phyloP scores from a whole-genome alignment of 1,140 invertebrate species.

The Trachymyrmex cornetzi region DNA sequence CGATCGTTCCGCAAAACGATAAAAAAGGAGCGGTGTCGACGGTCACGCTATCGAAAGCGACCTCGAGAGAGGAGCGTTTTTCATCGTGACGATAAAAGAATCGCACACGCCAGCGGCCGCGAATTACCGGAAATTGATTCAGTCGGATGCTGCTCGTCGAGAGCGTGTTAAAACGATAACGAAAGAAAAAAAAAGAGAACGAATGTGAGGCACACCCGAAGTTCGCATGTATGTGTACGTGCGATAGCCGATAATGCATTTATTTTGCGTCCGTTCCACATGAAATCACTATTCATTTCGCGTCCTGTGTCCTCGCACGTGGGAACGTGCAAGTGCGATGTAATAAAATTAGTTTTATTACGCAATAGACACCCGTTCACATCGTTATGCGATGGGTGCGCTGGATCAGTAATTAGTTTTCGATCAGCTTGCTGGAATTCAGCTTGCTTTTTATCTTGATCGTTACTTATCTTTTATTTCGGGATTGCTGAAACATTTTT shows the following conservation, averaged over 20 bases:
- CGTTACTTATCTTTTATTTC: not conserved
- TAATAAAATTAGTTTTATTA: constrained; percentile 9
- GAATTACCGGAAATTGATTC: constrained; percentile 56
- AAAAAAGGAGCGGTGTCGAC: too few relatives aligned
- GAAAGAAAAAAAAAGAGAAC: not conserved
- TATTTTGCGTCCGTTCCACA: constrained; percentile 31
- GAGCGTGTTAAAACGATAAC: constrained; percentile 27
- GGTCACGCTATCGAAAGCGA: constrained; percentile 37
- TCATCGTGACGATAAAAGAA: constrained; percentile 53
- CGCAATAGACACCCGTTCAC: not conserved
- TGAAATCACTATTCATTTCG: constrained; percentile 26
- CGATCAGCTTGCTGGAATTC: not conserved
- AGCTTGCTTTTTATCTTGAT: not conserved
- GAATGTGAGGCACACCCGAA: constrained; percentile 30
- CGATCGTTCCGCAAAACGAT: constrained; percentile 47
- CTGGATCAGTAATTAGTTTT: not conserved
- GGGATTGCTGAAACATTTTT: not conserved
- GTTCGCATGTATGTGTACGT: constrained; percentile 34
- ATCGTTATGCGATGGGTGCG: not conserved
- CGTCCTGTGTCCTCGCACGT: constrained; percentile 48
- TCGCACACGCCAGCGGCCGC: constrained; percentile 48
- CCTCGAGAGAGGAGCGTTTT: constrained; percentile 28
- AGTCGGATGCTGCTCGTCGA: constrained; percentile 5
- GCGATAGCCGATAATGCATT: constrained; percentile 34
- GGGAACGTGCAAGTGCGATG: not conserved